Evolutionary conservation across 2,113 vertebrate genomes (phyloP), one percentile per base, ranked within the genome.

Genomic region (Meleagris gallopavo): DNA sequence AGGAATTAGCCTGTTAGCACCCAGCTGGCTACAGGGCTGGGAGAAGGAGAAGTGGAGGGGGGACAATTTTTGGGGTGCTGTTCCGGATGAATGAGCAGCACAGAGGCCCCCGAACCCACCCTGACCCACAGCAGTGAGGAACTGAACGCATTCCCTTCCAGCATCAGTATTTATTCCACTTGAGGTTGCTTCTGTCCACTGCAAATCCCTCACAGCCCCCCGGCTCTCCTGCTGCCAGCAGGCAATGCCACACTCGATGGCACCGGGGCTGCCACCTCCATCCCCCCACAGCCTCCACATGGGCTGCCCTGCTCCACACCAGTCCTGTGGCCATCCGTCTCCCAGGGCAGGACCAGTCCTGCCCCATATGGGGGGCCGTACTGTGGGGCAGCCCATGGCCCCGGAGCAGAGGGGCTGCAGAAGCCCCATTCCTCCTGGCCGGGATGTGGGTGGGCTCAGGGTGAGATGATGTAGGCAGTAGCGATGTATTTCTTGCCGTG

Each of bases 401-500:
- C 64, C 73, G 3, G 25, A 2, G 72, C 0, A 7, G 46, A 10
- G 8, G 74, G 84, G 64, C 50, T 60, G 64, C 1, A 3, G 34
- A 34, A 3, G 4, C 45, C n/a, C 77, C 38, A 2, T 7, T 3
- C 11, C 38, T 30, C 52, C 36, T 52, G 30, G 71, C 69, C 12
- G 25, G 67, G 45, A 18, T 7, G 46, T 17, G 21, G 67, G 17
- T 24, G 27, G 67, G 20, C 61, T 95, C 93, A 97, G 4, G 98
- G 97, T 0, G 97, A 97, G 29, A 96, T 92, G 10, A 99, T 97
- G 25, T 98, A 99, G 36, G 98, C 99, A 0, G 99, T 99, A 65
- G 94, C 99, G 5, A 99, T 98, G 95, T 96, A 98, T 60, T 98
- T 99, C 97, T 97, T 98, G 55, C 99, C 98, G 3, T 98, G 9